These are phyloP conservation scores for Sinonovacula constricta DNA, from an alignment of 1,140 invertebrate species.

Conservation along the genomic window DNA sequence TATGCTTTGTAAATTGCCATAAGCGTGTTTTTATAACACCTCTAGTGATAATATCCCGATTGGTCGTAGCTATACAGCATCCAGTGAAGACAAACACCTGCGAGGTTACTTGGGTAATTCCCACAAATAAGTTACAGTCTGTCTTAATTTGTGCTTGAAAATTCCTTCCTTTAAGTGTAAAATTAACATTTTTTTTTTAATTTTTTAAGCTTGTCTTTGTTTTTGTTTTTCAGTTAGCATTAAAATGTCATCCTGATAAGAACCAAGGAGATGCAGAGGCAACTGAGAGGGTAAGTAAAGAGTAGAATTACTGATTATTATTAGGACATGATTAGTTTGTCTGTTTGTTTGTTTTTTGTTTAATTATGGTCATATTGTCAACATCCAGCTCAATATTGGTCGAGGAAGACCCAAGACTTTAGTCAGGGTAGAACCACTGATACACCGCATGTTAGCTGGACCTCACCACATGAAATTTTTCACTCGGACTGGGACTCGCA, in stretches of 20 bases:
- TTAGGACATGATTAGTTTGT: no score
- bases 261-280: conserved; percentile 82
- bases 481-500: no score
- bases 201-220: neutral
- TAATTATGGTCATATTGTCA: no score
- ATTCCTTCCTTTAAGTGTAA: neutral
- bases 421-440: no score
- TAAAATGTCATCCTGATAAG: conserved; percentile 99
- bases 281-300: conserved; percentile 69
- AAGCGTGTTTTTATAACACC: no score
- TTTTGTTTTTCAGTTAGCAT: conserved; percentile 84
- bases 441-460: no score
- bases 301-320: neutral
- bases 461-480: no score
- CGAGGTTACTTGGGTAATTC: neutral
- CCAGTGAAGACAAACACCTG: neutral
- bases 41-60: neutral
- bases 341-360: no score
- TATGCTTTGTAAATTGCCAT: no score
- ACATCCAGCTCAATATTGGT: no score
- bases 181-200: no score
- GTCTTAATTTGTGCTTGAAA: neutral
- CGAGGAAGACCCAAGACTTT: no score
- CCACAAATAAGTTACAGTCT: neutral
- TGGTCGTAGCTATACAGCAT: neutral